Evolutionary conservation across 2,888 invertebrate genomes (phyloP).

Genomic region (Doris montereyensis): DNA sequence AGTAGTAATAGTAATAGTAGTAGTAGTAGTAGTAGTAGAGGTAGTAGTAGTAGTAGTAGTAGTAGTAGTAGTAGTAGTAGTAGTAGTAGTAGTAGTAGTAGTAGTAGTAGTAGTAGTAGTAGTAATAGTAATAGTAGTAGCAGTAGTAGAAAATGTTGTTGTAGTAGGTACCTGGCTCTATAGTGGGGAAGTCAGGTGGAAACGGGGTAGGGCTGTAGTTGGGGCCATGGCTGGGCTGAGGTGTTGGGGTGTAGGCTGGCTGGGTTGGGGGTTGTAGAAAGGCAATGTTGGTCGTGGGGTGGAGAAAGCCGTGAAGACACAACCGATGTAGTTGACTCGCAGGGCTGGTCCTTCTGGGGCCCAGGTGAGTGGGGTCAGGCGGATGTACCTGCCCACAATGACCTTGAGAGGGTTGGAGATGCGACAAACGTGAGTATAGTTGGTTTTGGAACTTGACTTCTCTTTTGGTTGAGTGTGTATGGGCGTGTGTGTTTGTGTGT

Average conservation of each 20-base stretch:
- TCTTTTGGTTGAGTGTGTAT: no score
- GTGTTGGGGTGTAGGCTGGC: neutral
- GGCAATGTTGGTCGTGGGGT: conserved; percentile 40
- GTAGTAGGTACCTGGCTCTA: conserved; percentile 47
- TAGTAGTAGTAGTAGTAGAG: neutral
- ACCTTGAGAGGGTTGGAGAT: no score
- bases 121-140: neutral
- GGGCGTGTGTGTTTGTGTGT: no score
- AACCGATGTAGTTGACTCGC: conserved; percentile 58
- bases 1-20: neutral
- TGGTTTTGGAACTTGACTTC: no score
- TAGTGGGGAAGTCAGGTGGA: conserved; percentile 45
- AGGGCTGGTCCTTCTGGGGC: conserved; percentile 50
- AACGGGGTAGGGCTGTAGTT: conserved; percentile 20
- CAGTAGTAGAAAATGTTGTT: neutral
- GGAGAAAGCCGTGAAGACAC: conserved; percentile 48
- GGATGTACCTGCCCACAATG: conserved; percentile 53
- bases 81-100: neutral
- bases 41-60: neutral
- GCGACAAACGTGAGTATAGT: no score
- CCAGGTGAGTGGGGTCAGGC: conserved; percentile 54
- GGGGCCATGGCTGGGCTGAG: neutral
- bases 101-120: neutral
- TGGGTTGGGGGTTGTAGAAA: conserved; percentile 25
- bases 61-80: neutral